Conservation (phyloP, 64 coral and sea anemone genomes). For the Pocillopora damicornis region DNA sequence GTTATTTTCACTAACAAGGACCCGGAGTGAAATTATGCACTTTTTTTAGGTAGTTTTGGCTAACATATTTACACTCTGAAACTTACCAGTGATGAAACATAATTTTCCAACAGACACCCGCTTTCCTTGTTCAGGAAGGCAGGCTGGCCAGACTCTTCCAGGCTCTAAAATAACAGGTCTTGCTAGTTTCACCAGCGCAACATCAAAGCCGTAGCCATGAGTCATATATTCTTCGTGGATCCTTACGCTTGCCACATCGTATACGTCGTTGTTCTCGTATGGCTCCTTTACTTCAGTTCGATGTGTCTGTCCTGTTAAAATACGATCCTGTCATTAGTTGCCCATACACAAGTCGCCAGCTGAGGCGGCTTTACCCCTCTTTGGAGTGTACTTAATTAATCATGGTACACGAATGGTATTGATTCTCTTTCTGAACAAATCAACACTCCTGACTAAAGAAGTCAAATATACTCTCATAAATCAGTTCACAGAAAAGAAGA, state of each 20-base stretch:
- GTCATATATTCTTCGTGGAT: constrained; percentile 39
- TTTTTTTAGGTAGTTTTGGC: too few species aligned
- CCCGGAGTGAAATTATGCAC: too few species aligned
- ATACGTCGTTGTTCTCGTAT: neutral
- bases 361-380: too few species aligned
- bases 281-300: constrained; percentile 8
- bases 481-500: too few species aligned
- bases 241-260: constrained; percentile 1
- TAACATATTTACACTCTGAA: neutral
- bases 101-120: constrained; percentile 33
- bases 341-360: neutral
- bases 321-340: neutral
- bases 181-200: constrained; percentile 63
- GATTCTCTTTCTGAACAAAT: too few species aligned
- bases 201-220: constrained; percentile 62
- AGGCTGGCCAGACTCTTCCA: constrained; percentile 40
- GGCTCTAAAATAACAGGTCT: constrained; percentile 38
- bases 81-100: constrained; percentile 72
- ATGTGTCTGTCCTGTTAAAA: constrained; percentile 3
- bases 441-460: too few species aligned
- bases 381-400: neutral
- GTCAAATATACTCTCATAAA: too few species aligned
- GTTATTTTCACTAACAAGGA: too few species aligned
- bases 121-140: constrained; percentile 56
- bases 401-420: too few species aligned